Conservation (phyloP, 2,888 invertebrate genomes). For the Acanthococcus lagerstroemiae region DNA sequence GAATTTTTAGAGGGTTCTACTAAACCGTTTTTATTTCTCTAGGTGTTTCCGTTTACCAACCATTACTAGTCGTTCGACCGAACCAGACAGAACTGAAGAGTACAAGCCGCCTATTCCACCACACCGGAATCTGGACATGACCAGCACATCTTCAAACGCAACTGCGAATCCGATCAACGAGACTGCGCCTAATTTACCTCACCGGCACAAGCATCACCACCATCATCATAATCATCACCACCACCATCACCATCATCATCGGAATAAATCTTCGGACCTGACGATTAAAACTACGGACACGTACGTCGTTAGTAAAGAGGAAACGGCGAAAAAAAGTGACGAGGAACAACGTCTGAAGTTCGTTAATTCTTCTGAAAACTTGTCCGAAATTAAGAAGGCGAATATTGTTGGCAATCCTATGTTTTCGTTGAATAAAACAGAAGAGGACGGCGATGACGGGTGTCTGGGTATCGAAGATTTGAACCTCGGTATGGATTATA, state of each 20-base stretch:
- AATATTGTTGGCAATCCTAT: slow-evolving; percentile 49
- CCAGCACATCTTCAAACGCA: not conserved
- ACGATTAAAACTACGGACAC: not conserved
- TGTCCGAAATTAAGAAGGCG: slow-evolving; percentile 28
- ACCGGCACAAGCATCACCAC: slow-evolving; percentile 32
- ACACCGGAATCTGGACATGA: slow-evolving; percentile 51
- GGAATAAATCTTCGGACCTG: not conserved
- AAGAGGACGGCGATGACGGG: slow-evolving; percentile 26
- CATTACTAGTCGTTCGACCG: slow-evolving; percentile 3
- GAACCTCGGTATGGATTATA: slow-evolving; percentile 82
- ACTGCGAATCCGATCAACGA: not conserved
- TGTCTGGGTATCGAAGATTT: slow-evolving; percentile 59
- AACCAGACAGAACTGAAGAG: not conserved
- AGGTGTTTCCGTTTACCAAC: slow-evolving; percentile 17
- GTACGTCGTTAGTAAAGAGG: not conserved
- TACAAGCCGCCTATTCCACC: slow-evolving; percentile 52
- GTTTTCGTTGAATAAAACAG: slow-evolving; percentile 51
- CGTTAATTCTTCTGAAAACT: slow-evolving; percentile 11
- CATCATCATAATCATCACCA: slow-evolving; percentile 34
- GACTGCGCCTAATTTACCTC: slow-evolving; percentile 29
- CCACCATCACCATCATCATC: slow-evolving; percentile 24
- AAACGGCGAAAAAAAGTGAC: not conserved
- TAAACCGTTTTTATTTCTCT: not conserved
- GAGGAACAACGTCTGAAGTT: slow-evolving; percentile 1
- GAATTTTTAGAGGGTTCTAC: not conserved